phyloP scores from a whole-genome alignment of 2,888 invertebrate genomes.

The Drosophila paramelanica region DNA sequence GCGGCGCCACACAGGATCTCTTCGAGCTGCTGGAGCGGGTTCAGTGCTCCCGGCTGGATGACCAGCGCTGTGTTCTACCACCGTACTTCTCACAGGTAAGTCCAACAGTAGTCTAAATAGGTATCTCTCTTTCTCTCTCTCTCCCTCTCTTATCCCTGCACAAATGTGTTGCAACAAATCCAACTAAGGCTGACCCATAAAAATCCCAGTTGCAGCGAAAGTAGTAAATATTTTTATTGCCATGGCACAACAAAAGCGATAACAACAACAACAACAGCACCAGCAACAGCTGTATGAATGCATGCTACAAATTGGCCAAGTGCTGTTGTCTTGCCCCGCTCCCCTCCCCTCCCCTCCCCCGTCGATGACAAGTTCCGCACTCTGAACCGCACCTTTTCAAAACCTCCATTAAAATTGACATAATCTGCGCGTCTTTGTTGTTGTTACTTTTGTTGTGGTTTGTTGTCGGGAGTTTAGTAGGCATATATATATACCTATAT shows the following conservation, averaged over 20 bases:
- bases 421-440: slow-evolving; percentile 67
- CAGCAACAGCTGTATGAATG: not conserved
- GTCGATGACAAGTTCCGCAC: not conserved
- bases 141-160: slow-evolving; percentile 26
- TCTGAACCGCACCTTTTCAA: slow-evolving; percentile 50
- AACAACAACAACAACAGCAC: slow-evolving; percentile 20
- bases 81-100: slow-evolving; percentile 95
- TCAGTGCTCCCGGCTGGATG: slow-evolving; percentile 97
- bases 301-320: slow-evolving; percentile 24
- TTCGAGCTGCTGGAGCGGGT: slow-evolving; percentile 97
- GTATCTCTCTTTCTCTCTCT: too few relatives aligned
- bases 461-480: slow-evolving; percentile 17
- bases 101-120: not conserved
- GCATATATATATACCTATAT: slow-evolving; percentile 7
- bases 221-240: slow-evolving; percentile 56
- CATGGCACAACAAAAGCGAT: slow-evolving; percentile 26
- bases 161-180: slow-evolving; percentile 61
- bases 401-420: slow-evolving; percentile 74
- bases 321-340: not conserved
- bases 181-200: slow-evolving; percentile 59
- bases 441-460: slow-evolving; percentile 41
- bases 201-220: slow-evolving; percentile 57
- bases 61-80: slow-evolving; percentile 98
- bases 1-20: slow-evolving; percentile 89
- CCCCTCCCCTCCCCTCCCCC: not conserved